Evolutionary conservation across 2,113 vertebrate species (phyloP).

Genomic region (Cinclus mexicanus): DNA sequence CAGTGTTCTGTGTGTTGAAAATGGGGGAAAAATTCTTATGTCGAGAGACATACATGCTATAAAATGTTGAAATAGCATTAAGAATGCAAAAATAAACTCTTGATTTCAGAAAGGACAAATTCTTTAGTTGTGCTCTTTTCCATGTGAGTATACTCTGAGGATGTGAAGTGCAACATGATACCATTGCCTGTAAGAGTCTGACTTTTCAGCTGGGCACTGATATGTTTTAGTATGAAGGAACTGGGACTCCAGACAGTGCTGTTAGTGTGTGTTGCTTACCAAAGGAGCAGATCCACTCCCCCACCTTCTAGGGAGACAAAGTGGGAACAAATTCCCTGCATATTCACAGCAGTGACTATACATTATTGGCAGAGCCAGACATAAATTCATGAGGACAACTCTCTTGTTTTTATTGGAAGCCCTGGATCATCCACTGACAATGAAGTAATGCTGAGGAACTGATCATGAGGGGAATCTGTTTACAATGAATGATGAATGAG

Average conservation of each 20-base stretch:
- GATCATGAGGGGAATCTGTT: not conserved
- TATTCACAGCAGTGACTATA: accelerated
- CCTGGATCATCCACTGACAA: not conserved
- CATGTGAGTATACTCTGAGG: accelerated
- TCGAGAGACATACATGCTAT: not conserved
- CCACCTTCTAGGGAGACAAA: not conserved
- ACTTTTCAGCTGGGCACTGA: not conserved
- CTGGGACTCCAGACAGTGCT: not conserved
- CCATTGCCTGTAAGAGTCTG: not conserved
- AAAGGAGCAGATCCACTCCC: not conserved
- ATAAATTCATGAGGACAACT: not conserved
- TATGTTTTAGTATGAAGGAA: not conserved
- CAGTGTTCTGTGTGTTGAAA: not conserved
- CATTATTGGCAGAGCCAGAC: not conserved
- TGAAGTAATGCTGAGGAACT: not conserved
- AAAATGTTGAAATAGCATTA: not conserved
- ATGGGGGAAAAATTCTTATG: not conserved
- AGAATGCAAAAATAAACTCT: not conserved
- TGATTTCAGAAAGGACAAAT: not conserved
- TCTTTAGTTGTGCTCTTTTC: not conserved
- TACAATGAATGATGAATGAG: not conserved
- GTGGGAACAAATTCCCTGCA: not conserved
- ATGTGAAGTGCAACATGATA: not conserved
- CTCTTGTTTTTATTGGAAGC: not conserved
- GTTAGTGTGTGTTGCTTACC: not conserved